phyloP scores from a whole-genome alignment of 1,140 invertebrate genomes.

The Odontomachus brunneus region DNA sequence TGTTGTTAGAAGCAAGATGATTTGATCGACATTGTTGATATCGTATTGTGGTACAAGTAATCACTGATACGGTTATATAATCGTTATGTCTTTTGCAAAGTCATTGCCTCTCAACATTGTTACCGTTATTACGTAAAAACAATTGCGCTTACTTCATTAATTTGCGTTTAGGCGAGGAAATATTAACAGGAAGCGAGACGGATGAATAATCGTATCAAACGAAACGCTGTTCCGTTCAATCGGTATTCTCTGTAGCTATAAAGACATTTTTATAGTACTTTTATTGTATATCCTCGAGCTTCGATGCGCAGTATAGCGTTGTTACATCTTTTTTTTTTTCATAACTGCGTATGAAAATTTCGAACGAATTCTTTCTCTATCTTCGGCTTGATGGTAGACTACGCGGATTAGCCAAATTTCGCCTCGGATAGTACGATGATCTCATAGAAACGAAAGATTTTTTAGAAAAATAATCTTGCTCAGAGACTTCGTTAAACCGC shows the following conservation, averaged over 20 bases:
- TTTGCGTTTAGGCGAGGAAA: neutral
- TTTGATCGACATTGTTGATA: neutral
- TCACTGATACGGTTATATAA: slow-evolving; percentile 18
- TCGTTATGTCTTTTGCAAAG: slow-evolving; percentile 13
- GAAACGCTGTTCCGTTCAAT: neutral
- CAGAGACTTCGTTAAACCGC: too few species aligned
- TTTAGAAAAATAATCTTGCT: too few species aligned
- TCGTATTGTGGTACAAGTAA: neutral
- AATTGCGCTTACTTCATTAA: neutral
- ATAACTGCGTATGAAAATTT: neutral
- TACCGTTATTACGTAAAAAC: neutral
- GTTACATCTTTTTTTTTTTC: neutral
- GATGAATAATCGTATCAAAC: neutral
- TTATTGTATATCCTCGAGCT: neutral
- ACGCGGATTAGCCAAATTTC: too few species aligned
- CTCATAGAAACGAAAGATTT: too few species aligned
- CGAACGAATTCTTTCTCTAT: too few species aligned
- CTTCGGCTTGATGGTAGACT: too few species aligned
- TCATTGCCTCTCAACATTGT: neutral
- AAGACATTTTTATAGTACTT: neutral
- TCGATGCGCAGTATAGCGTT: neutral
- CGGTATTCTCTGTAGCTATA: neutral
- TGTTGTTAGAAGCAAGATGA: neutral
- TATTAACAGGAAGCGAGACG: neutral
- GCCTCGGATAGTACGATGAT: too few species aligned